These are phyloP conservation scores for Lasioglossum figueresi DNA, from an alignment of 2,888 invertebrate species.

Conservation along the genomic window DNA sequence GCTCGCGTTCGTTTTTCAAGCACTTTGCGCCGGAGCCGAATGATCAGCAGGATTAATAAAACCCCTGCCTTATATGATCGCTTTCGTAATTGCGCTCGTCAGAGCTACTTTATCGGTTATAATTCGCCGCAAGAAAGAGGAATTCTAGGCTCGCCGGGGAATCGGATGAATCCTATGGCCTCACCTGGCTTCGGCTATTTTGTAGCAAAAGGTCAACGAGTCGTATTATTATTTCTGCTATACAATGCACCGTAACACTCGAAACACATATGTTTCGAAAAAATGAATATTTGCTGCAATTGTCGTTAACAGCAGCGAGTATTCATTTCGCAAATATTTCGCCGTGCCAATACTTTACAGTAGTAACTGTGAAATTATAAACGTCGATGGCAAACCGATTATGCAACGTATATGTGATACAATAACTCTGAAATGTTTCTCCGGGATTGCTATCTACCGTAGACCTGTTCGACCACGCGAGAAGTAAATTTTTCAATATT, in stretches of 20 bases:
- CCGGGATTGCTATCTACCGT: background rate
- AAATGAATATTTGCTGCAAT: too few relatives aligned
- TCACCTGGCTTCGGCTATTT: background rate
- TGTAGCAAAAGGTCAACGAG: background rate
- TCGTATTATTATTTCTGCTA: too few relatives aligned
- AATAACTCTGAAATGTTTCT: background rate
- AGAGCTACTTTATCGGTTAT: background rate
- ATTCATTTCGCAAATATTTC: background rate
- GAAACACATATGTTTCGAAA: too few relatives aligned
- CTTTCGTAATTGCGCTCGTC: slow-evolving; percentile 3
- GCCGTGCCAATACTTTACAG: background rate
- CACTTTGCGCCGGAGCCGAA: slow-evolving; percentile 29
- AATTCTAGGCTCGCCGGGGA: background rate
- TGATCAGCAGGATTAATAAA: slow-evolving; percentile 14
- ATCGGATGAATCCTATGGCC: background rate
- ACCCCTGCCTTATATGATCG: background rate
- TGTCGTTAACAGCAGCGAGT: too few relatives aligned
- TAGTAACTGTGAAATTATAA: background rate
- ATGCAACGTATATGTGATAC: too few relatives aligned
- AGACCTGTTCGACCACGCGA: background rate
- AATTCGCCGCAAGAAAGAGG: background rate
- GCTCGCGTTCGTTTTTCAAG: slow-evolving; percentile 31
- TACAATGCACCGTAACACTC: too few relatives aligned
- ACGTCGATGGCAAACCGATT: background rate
- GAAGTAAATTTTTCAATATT: slow-evolving; percentile 13